phyloP scores from a whole-genome alignment of 2,113 vertebrate genomes.

The Hirundichthys speculiger region DNA sequence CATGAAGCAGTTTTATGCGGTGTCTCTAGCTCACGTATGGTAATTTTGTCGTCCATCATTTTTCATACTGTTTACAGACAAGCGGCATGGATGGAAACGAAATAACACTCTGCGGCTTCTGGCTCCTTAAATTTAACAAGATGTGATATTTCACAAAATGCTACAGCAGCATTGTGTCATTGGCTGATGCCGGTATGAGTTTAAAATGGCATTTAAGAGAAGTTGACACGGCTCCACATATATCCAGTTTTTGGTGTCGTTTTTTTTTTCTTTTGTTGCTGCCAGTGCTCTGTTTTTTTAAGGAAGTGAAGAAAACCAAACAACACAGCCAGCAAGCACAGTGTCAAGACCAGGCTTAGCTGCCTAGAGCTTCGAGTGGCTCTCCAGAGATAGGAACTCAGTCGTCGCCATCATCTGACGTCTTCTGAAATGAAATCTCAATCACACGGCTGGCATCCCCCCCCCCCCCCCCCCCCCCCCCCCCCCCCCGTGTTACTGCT shows the following conservation, averaged over 20 bases:
- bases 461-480: background rate
- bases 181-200: conserved; percentile 1
- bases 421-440: conserved; percentile 31
- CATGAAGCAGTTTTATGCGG: no score
- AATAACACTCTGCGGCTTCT: background rate
- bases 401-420: conserved; percentile 34
- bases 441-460: conserved; percentile 46
- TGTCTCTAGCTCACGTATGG: no score
- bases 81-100: background rate
- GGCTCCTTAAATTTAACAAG: background rate
- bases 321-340: conserved; percentile 3
- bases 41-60: background rate
- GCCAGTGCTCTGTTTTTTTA: conserved; percentile 41
- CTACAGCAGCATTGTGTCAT: background rate
- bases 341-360: conserved; percentile 40
- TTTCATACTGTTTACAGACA: background rate
- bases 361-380: conserved; percentile 26
- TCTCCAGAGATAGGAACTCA: conserved; percentile 38
- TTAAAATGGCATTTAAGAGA: conserved; percentile 20
- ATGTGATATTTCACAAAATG: conserved; percentile 2
- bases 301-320: conserved; percentile 8
- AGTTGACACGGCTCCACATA: conserved; percentile 32
- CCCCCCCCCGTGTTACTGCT: background rate
- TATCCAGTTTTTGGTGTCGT: conserved; percentile 21
- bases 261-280: no score